Conservation (phyloP, 2,113 vertebrate genomes). For the Geococcyx californianus region DNA sequence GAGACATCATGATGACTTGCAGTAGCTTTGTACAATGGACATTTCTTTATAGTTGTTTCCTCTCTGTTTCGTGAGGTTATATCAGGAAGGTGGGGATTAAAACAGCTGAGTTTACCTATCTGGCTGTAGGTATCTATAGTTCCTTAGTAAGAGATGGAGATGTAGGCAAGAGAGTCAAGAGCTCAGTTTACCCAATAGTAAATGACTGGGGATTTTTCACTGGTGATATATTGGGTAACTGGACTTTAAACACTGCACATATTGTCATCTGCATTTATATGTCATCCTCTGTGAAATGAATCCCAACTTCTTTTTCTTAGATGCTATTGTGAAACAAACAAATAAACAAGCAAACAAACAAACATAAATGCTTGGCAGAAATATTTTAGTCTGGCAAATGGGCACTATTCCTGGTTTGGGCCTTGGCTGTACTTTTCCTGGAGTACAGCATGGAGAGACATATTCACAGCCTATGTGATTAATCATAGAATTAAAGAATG, state of each 20-base stretch:
- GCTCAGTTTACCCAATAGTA: not conserved
- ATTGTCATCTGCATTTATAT: not conserved
- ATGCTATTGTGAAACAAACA: not conserved
- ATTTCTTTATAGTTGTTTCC: not conserved
- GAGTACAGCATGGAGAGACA: not conserved
- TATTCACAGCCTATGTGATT: not conserved
- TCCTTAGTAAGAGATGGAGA: not conserved
- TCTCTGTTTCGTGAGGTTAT: not conserved
- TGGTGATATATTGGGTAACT: not conserved
- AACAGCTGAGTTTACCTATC: not conserved
- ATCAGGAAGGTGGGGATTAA: not conserved
- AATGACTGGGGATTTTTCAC: not conserved
- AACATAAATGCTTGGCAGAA: not conserved
- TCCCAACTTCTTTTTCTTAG: not conserved
- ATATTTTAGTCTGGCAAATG: not conserved
- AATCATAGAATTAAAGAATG: no score
- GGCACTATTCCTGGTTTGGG: not conserved
- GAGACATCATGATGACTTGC: not conserved
- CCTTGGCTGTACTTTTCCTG: not conserved
- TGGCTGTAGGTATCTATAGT: not conserved
- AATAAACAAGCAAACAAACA: no score
- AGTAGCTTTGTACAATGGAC: not conserved
- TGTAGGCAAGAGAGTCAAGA: not conserved
- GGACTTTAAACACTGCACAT: not conserved
- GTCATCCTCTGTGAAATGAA: not conserved